These are phyloP conservation scores for Sebastes hubbsi DNA, from an alignment of 2,797 vertebrate genomes.

Conservation along the genomic window DNA sequence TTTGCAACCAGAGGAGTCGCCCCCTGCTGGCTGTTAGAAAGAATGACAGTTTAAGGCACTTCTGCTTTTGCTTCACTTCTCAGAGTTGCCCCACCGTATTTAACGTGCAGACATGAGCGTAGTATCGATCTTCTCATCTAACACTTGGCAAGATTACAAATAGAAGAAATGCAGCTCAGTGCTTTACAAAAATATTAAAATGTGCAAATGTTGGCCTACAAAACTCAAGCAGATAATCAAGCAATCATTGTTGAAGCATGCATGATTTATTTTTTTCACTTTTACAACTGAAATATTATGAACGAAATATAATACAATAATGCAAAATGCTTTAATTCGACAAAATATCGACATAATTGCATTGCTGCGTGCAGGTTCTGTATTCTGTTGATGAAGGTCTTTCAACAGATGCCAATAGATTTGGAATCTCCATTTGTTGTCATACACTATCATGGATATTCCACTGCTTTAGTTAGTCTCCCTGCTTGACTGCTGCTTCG, in stretches of 20 bases:
- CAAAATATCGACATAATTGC: not conserved
- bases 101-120: not conserved
- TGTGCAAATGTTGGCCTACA: not conserved
- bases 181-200: not conserved
- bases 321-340: not conserved
- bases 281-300: not conserved
- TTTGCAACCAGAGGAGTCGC: too few relatives aligned
- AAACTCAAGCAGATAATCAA: not conserved
- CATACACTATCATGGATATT: not conserved
- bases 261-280: not conserved
- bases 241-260: not conserved
- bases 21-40: too few relatives aligned
- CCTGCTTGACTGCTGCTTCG: not conserved
- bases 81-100: too few relatives aligned
- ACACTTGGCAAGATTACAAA: not conserved
- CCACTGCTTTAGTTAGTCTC: not conserved
- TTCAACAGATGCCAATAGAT: conserved; percentile 1
- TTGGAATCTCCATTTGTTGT: conserved; percentile 7
- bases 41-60: too few relatives aligned
- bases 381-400: not conserved
- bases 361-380: not conserved
- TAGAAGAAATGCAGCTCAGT: not conserved
- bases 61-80: too few relatives aligned
- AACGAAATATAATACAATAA: not conserved
- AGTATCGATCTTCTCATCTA: not conserved